A percentile compares a stretch with the other conserved stretches of the same genome.
These are phyloP conservation scores for Gastrophryne carolinensis DNA, from an alignment of 2,797 vertebrate species.

Conservation along the genomic window DNA sequence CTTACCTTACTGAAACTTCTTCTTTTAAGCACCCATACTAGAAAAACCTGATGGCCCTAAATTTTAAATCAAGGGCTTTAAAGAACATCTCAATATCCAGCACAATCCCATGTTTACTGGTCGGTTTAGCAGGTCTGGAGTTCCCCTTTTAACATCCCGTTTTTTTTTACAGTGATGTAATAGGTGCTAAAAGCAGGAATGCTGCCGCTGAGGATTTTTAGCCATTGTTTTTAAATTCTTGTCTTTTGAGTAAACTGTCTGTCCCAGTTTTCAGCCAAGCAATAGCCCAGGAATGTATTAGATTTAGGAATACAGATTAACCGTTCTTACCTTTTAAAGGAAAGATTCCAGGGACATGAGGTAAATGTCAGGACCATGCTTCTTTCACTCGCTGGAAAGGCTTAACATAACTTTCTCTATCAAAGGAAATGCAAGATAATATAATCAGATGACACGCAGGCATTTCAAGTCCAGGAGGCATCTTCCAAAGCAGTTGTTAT, in stretches of 20 bases:
- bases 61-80: no score
- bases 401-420: background rate
- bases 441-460: background rate
- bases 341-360: constrained; percentile 12
- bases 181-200: background rate
- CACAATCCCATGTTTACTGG: no score
- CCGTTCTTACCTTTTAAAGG: constrained; percentile 28
- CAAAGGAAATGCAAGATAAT: background rate
- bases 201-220: background rate
- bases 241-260: constrained; percentile 5
- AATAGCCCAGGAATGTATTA: constrained; percentile 20
- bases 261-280: background rate
- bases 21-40: no score
- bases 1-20: no score
- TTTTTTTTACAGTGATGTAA: background rate
- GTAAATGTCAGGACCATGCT: background rate
- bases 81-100: no score
- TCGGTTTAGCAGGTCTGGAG: no score
- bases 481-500: no score
- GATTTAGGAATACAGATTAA: background rate
- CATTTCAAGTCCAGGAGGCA: background rate
- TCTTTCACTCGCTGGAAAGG: background rate
- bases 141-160: background rate
- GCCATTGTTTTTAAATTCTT: background rate
- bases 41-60: no score